Conservation (phyloP, 1,140 invertebrate genomes). For the Mactra quadrangularis region DNA sequence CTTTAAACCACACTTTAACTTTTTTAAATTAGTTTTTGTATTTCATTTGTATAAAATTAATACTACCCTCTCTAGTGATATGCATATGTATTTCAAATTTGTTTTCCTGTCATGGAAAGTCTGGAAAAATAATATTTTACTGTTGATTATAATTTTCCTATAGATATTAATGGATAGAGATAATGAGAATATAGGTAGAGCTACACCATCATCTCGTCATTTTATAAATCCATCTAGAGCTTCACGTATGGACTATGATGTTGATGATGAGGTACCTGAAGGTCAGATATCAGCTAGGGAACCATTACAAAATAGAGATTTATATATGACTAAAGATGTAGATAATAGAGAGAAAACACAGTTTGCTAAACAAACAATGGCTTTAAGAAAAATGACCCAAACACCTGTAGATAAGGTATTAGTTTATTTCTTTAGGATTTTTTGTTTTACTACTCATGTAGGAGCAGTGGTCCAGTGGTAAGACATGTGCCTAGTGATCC, state of each 20-base stretch:
- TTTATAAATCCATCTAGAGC: constrained; percentile 68
- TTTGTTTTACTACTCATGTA: not conserved
- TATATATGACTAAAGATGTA: constrained; percentile 59
- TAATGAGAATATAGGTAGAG: constrained; percentile 68
- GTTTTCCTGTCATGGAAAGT: too few relatives aligned
- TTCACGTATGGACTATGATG: constrained; percentile 68
- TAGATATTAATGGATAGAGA: constrained; percentile 66
- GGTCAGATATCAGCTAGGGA: constrained; percentile 70
- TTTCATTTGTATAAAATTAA: too few relatives aligned
- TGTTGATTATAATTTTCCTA: too few relatives aligned
- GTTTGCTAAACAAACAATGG: constrained; percentile 67
- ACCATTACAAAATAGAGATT: constrained; percentile 65
- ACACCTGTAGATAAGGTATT: constrained; percentile 76
- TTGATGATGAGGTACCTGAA: constrained; percentile 62
- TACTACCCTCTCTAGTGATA: too few relatives aligned
- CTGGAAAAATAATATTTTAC: too few relatives aligned
- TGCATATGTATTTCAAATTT: too few relatives aligned
- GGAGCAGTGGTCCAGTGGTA: not conserved
- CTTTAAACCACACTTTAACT: too few relatives aligned
- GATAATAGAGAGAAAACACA: constrained; percentile 65
- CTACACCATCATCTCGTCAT: constrained; percentile 67
- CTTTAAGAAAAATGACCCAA: constrained; percentile 69
- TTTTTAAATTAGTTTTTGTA: too few relatives aligned
- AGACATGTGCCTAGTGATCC: not conserved
- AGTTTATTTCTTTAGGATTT: not conserved